Conservation (phyloP, 2,113 vertebrate species). For the Excalfactoria chinensis region DNA sequence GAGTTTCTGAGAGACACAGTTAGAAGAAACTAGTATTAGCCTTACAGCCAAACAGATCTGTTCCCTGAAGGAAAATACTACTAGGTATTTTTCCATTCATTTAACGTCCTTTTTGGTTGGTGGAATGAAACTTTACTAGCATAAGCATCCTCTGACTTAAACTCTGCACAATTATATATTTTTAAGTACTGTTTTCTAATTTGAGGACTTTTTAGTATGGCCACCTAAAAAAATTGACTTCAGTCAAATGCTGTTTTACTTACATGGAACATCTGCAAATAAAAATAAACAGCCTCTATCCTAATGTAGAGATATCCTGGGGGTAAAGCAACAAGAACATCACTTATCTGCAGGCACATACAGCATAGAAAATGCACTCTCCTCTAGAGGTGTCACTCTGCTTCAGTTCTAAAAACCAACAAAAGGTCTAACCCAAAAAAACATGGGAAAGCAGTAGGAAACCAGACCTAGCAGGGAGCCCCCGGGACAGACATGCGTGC, state of each 20-base stretch:
- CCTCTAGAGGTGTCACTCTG: background rate
- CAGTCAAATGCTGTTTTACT: background rate
- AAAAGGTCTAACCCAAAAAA: background rate
- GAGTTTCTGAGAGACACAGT: background rate
- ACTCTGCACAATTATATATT: background rate
- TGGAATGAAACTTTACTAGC: background rate
- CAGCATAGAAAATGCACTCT: rapidly evolving
- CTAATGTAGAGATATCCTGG: background rate
- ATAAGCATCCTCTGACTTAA: background rate
- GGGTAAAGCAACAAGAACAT: background rate
- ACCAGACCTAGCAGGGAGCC: background rate
- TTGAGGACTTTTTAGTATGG: background rate
- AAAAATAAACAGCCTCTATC: background rate
- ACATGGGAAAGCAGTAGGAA: background rate
- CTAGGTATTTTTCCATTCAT: background rate
- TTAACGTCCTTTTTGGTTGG: background rate
- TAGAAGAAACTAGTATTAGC: background rate
- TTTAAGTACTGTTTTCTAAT: background rate
- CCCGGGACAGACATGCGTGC: background rate
- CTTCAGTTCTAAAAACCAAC: background rate
- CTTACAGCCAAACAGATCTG: background rate
- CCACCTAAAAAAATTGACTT: background rate
- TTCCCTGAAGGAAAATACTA: background rate
- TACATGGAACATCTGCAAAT: background rate
- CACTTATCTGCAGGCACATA: background rate